A percentile compares a stretch with the other conserved stretches of the same genome.
Evolutionary conservation across 2,113 vertebrate species (phyloP).

Genomic region (Nannospalax galili): DNA sequence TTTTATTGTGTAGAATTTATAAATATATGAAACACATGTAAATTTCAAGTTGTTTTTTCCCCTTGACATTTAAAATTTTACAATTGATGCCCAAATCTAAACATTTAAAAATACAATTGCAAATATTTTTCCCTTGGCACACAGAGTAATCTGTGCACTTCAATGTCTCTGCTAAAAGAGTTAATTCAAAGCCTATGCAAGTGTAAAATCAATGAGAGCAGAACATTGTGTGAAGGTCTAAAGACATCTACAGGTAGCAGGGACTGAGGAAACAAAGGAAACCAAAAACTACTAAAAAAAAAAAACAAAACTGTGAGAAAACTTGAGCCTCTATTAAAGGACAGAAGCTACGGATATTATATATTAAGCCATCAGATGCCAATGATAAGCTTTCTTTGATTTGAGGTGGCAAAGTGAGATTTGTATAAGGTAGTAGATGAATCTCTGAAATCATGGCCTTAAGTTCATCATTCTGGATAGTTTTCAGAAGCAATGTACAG

Average conservation of each 20-base stretch:
- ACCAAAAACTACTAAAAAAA: neutral
- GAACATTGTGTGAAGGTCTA: neutral
- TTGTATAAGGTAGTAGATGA: neutral
- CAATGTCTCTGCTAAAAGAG: neutral
- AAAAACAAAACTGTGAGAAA: neutral
- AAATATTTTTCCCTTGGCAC: neutral
- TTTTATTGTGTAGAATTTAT: neutral
- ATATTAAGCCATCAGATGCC: neutral
- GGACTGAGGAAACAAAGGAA: neutral
- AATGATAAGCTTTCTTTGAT: neutral
- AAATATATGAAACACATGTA: neutral
- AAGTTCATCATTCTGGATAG: neutral
- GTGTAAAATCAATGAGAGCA: neutral
- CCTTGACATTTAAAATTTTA: neutral
- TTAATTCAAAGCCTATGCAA: neutral
- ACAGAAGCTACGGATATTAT: neutral
- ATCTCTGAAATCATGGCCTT: neutral
- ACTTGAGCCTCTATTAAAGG: neutral
- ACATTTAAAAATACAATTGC: neutral
- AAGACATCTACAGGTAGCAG: neutral
- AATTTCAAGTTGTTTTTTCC: neutral
- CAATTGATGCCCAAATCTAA: neutral
- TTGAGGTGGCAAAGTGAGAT: neutral
- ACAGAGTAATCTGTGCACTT: neutral
- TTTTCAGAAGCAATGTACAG: neutral